Conservation (phyloP, 2,797 vertebrate species). For the Peromyscus attwateri region DNA sequence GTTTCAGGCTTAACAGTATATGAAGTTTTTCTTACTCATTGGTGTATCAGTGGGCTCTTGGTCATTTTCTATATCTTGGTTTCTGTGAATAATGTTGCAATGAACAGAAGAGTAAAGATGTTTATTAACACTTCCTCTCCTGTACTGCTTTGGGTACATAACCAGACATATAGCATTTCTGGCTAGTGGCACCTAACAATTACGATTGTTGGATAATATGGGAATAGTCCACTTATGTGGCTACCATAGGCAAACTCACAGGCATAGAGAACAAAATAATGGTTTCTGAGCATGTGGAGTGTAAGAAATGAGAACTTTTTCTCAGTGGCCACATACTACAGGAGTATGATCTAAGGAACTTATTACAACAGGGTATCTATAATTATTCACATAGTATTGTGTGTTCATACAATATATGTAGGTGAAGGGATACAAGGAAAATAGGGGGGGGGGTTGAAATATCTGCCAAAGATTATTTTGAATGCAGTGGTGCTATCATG, state of each 20-base stretch:
- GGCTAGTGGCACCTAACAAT: background rate
- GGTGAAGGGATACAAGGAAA: background rate
- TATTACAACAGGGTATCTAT: background rate
- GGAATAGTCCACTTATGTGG: background rate
- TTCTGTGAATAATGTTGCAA: background rate
- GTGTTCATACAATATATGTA: background rate
- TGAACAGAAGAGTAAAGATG: background rate
- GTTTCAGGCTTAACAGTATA: background rate
- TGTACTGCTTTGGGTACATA: background rate
- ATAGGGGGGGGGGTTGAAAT: background rate
- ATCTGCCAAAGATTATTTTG: too few species aligned
- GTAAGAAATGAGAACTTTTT: background rate
- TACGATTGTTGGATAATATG: background rate
- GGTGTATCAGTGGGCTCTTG: fast-evolving
- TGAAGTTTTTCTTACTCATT: background rate
- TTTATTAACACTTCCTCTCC: background rate
- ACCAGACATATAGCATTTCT: background rate
- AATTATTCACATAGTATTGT: background rate
- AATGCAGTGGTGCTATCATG: background rate
- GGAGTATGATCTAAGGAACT: background rate
- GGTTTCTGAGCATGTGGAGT: background rate
- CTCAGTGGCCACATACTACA: background rate
- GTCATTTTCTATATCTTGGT: background rate
- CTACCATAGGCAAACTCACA: background rate
- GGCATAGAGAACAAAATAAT: background rate